phyloP scores from a whole-genome alignment of 2,888 invertebrate genomes.

The Carterocephalus palaemon region DNA sequence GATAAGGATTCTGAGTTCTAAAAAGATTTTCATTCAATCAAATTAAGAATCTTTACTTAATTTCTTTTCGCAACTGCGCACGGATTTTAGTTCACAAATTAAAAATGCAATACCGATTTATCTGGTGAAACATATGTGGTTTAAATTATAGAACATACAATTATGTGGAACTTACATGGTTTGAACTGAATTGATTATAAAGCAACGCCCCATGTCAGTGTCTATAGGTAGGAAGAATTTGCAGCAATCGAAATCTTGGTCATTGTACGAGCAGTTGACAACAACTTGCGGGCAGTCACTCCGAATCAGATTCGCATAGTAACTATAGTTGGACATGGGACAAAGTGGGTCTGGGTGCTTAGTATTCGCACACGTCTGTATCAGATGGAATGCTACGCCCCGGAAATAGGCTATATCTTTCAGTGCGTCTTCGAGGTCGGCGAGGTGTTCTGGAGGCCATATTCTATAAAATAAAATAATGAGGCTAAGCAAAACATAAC shows the following conservation, averaged over 20 bases:
- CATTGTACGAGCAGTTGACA: slow-evolving; percentile 74
- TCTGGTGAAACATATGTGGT: too few relatives aligned
- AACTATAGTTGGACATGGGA: slow-evolving; percentile 78
- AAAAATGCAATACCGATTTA: too few relatives aligned
- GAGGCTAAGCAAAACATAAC: not conserved
- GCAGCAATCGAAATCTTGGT: slow-evolving; percentile 79
- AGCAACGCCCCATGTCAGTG: slow-evolving; percentile 81
- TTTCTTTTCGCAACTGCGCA: too few relatives aligned
- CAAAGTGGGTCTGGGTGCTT: slow-evolving; percentile 74
- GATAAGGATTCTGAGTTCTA: slow-evolving; percentile 56
- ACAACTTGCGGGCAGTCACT: slow-evolving; percentile 73
- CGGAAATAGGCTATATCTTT: slow-evolving; percentile 84
- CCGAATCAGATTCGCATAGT: slow-evolving; percentile 77
- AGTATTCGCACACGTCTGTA: slow-evolving; percentile 78
- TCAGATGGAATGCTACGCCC: slow-evolving; percentile 82
- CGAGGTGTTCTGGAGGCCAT: slow-evolving; percentile 82
- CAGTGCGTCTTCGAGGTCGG: slow-evolving; percentile 84
- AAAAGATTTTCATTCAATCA: slow-evolving; percentile 27
- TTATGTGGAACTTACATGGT: slow-evolving; percentile 53
- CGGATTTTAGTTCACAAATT: too few relatives aligned
- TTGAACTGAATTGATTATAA: slow-evolving; percentile 80
- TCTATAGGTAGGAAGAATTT: slow-evolving; percentile 78
- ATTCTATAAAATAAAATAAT: slow-evolving; percentile 69
- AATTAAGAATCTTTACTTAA: too few relatives aligned
- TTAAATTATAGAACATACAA: not conserved